phyloP scores from a whole-genome alignment of 1,140 invertebrate genomes.

The Lithobius niger region DNA sequence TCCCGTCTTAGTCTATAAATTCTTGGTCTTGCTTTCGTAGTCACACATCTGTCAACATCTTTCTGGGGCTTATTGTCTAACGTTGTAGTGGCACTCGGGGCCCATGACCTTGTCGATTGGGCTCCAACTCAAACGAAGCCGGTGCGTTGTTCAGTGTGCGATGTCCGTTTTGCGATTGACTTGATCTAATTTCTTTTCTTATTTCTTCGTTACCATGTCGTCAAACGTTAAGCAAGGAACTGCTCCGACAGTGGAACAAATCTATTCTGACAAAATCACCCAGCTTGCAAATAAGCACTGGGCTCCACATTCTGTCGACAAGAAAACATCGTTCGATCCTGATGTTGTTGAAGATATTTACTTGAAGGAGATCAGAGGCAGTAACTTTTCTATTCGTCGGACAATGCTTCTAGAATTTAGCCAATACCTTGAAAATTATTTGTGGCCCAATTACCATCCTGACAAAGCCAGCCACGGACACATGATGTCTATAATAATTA shows the following conservation, averaged over 20 bases:
- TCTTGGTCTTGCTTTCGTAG: too few species aligned
- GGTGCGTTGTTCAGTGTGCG: too few species aligned
- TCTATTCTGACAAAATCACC: slow-evolving; percentile 65
- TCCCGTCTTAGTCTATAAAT: too few species aligned
- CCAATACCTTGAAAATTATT: slow-evolving; percentile 90
- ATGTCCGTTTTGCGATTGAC: too few species aligned
- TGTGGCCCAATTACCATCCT: slow-evolving; percentile 84
- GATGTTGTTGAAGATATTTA: slow-evolving; percentile 34
- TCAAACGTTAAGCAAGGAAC: not conserved
- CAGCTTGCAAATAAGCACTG: slow-evolving; percentile 36
- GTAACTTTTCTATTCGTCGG: slow-evolving; percentile 63
- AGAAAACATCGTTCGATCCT: slow-evolving; percentile 25
- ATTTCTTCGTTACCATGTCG: too few species aligned
- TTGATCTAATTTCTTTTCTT: too few species aligned
- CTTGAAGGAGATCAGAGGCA: slow-evolving; percentile 28
- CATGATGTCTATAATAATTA: slow-evolving; percentile 87
- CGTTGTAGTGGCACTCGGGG: too few species aligned
- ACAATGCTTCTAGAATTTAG: slow-evolving; percentile 92
- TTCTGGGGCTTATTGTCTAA: too few species aligned
- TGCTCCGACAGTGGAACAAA: slow-evolving; percentile 56
- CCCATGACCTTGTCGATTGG: too few species aligned
- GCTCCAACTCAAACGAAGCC: too few species aligned
- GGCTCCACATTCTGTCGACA: slow-evolving; percentile 23
- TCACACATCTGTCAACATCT: too few species aligned
- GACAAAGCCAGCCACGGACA: slow-evolving; percentile 52